Percentiles rank a stretch among this genome's conserved stretches.
Conservation (phyloP, 2,797 vertebrate species). For the Tauraco hartlaubi region DNA sequence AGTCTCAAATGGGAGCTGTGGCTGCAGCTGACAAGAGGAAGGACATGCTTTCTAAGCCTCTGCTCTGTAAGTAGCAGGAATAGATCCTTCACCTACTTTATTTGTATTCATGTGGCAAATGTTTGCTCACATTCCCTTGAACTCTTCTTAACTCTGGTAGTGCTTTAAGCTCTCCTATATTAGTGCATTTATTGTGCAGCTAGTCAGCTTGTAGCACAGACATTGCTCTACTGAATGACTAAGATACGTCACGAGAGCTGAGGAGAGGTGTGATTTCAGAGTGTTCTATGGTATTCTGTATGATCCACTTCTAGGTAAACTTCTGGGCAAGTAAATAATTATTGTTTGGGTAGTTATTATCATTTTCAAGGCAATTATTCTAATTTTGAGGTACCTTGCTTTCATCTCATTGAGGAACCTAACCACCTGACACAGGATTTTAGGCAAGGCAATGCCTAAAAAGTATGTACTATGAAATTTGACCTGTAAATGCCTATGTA, state of each 20-base stretch:
- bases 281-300: background rate
- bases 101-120: background rate
- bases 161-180: background rate
- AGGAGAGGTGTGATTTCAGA: background rate
- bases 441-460: background rate
- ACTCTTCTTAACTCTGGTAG: background rate
- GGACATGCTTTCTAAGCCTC: background rate
- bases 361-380: background rate
- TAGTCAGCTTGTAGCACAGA: background rate
- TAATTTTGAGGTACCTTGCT: background rate
- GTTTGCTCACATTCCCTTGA: background rate
- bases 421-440: background rate
- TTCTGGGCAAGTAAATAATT: background rate
- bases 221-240: fast-evolving
- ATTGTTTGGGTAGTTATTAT: background rate
- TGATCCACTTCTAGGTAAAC: background rate
- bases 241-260: background rate
- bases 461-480: background rate
- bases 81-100: background rate
- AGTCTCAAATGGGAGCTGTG: background rate
- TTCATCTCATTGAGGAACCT: background rate
- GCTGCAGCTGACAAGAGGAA: background rate
- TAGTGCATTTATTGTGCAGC: background rate
- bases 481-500: background rate
- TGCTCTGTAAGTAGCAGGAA: background rate